Evolutionary conservation across 2,797 vertebrate species (phyloP).

Genomic region (Otolemur crassicaudatus): DNA sequence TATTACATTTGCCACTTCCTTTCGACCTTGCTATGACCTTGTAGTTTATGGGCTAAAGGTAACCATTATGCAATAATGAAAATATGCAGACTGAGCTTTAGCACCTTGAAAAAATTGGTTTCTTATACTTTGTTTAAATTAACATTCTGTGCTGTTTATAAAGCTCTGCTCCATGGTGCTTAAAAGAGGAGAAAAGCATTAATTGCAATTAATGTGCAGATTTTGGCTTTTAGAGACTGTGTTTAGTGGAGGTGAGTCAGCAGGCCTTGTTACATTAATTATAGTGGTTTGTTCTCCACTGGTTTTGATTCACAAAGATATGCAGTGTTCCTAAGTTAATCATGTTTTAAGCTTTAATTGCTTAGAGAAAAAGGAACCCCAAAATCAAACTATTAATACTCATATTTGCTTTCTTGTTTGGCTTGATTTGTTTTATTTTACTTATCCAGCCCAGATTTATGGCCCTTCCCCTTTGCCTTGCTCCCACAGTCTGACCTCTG

Average conservation of each 20-base stretch:
- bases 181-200: slow-evolving; percentile 62
- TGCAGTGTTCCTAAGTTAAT: slow-evolving; percentile 21
- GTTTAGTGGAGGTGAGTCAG: slow-evolving; percentile 29
- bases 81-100: slow-evolving; percentile 86
- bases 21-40: slow-evolving; percentile 83
- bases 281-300: not conserved
- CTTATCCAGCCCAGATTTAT: not conserved
- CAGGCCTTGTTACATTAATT: not conserved
- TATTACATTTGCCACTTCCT: slow-evolving; percentile 81
- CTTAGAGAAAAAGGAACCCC: not conserved
- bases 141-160: slow-evolving; percentile 82
- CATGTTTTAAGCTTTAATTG: slow-evolving; percentile 34
- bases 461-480: not conserved
- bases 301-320: slow-evolving; percentile 39
- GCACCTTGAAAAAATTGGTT: slow-evolving; percentile 78
- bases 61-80: slow-evolving; percentile 86
- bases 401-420: slow-evolving; percentile 45
- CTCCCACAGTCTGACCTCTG: not conserved
- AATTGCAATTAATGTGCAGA: not conserved
- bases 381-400: slow-evolving; percentile 42
- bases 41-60: slow-evolving; percentile 87
- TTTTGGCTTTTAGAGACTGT: slow-evolving; percentile 59
- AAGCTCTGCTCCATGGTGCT: slow-evolving; percentile 70
- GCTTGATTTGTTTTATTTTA: slow-evolving; percentile 49
- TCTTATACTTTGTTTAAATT: slow-evolving; percentile 86